These are phyloP conservation scores for Lasiommata megera DNA, from an alignment of 2,888 invertebrate genomes.

Conservation along the genomic window DNA sequence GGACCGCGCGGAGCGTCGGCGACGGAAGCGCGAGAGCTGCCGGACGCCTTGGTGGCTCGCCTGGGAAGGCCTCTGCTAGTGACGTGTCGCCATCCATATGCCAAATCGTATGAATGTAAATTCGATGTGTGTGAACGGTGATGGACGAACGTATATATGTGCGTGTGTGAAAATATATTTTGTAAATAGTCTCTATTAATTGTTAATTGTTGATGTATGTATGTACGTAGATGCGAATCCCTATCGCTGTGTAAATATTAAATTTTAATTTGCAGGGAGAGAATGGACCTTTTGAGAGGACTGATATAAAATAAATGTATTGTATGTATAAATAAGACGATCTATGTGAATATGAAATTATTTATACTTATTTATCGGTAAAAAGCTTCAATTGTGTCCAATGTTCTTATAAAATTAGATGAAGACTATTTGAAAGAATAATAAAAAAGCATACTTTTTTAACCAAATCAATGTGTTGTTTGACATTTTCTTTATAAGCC, in stretches of 20 bases:
- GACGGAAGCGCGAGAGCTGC: constrained; percentile 84
- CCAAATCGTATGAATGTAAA: constrained; percentile 75
- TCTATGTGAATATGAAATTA: constrained; percentile 82
- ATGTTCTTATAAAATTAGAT: constrained; percentile 82
- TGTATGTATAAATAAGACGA: constrained; percentile 80
- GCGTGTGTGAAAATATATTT: constrained; percentile 60
- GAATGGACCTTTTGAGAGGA: constrained; percentile 82
- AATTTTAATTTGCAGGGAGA: constrained; percentile 81
- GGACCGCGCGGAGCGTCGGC: constrained; percentile 86
- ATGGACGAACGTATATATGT: constrained; percentile 55
- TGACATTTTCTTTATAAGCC: constrained; percentile 30
- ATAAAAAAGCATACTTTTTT: constrained; percentile 82
- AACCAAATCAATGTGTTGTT: constrained; percentile 72
- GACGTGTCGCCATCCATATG: constrained; percentile 75
- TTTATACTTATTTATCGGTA: constrained; percentile 82
- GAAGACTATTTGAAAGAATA: constrained; percentile 81
- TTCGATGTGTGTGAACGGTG: constrained; percentile 57
- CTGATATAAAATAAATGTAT: constrained; percentile 81
- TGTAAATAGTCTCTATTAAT: constrained; percentile 81
- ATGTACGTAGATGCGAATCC: constrained; percentile 80
- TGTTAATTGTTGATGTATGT: constrained; percentile 82
- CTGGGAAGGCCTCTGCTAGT: constrained; percentile 72
- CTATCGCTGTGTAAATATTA: constrained; percentile 81
- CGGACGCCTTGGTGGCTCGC: constrained; percentile 76
- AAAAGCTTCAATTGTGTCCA: constrained; percentile 82